Conservation (phyloP, 2,113 vertebrate species). For the Ameiurus melas region DNA sequence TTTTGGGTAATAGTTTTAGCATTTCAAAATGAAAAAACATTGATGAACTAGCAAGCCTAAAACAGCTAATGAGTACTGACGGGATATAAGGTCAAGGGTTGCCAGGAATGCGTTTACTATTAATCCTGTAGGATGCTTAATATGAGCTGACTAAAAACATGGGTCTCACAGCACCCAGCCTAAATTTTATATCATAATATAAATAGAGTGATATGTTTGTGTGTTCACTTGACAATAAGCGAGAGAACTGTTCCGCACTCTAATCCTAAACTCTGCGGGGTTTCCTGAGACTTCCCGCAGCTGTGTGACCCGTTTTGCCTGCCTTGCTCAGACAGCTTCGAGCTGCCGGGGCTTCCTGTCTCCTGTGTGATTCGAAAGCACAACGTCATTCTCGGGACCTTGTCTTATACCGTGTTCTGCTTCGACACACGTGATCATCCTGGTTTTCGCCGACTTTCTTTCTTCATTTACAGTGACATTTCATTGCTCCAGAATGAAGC, state of each 20-base stretch:
- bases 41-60: background rate
- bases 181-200: background rate
- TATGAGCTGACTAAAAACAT: background rate
- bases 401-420: background rate
- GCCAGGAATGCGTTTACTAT: background rate
- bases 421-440: background rate
- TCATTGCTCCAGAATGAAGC: slow-evolving; percentile 18
- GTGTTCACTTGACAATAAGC: background rate
- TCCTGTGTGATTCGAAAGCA: background rate
- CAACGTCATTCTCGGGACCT: slow-evolving; percentile 1
- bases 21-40: background rate
- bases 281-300: slow-evolving; percentile 45
- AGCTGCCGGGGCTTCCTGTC: slow-evolving; percentile 39
- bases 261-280: slow-evolving; percentile 33
- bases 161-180: background rate
- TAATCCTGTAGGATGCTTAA: background rate
- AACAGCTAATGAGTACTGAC: background rate
- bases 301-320: slow-evolving; percentile 40
- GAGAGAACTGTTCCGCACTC: slow-evolving; percentile 13
- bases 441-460: background rate
- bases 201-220: background rate
- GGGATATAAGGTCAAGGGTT: background rate
- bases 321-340: slow-evolving; percentile 39
- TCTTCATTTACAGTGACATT: background rate
- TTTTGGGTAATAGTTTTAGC: background rate